phyloP scores from a whole-genome alignment of 2,113 vertebrate species.

The Heteronetta atricapilla region DNA sequence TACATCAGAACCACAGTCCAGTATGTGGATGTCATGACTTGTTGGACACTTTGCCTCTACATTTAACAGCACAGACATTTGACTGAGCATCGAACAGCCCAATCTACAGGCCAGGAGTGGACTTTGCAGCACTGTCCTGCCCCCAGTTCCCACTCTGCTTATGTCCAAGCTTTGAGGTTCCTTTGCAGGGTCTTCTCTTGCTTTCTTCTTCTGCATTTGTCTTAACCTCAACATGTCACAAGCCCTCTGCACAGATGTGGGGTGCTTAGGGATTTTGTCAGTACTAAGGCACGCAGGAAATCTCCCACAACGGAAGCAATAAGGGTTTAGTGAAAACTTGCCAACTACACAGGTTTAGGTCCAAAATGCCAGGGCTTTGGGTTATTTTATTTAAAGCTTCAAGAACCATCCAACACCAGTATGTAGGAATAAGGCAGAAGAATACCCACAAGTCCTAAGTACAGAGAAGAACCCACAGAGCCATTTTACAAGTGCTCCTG shows the following conservation, averaged over 20 bases:
- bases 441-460: not conserved
- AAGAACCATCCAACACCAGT: not conserved
- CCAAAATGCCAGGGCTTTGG: not conserved
- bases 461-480: not conserved
- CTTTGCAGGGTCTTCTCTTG: not conserved
- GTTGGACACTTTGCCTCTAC: not conserved
- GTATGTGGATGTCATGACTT: not conserved
- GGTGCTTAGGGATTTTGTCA: not conserved
- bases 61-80: not conserved
- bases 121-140: not conserved
- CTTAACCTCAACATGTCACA: not conserved
- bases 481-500: slow-evolving; percentile 5
- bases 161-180: not conserved
- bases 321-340: not conserved
- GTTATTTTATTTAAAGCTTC: slow-evolving; percentile 10
- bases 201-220: not conserved
- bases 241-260: not conserved
- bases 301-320: not conserved
- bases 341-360: not conserved
- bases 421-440: not conserved
- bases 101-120: not conserved
- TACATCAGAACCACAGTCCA: not conserved
- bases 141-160: not conserved
- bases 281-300: not conserved
- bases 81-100: not conserved